Conservation (phyloP, 2,797 vertebrate genomes). For the Calcarius lapponicus region DNA sequence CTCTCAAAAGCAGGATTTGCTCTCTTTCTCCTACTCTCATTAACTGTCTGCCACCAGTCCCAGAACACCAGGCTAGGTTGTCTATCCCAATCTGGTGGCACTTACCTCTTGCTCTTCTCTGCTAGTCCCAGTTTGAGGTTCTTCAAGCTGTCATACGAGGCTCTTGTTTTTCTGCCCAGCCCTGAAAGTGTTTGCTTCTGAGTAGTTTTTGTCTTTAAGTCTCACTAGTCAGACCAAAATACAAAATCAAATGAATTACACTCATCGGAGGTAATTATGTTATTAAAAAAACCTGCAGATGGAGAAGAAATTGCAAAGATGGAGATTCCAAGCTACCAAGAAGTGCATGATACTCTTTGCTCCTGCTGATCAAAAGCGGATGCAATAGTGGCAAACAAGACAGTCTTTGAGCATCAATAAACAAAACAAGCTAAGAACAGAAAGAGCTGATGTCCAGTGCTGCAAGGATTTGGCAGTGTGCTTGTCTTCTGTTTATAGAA, state of each 20-base stretch:
- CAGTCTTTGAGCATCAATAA: constrained; percentile 25
- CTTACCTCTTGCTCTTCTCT: not conserved
- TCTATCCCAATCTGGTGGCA: not conserved
- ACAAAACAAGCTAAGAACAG: constrained; percentile 45
- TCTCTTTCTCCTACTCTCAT: not conserved
- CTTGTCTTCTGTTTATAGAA: constrained; percentile 58
- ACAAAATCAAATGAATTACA: not conserved
- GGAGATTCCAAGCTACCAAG: not conserved
- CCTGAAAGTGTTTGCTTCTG: not conserved
- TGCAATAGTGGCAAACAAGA: not conserved
- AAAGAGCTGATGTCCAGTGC: not conserved
- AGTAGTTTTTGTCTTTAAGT: not conserved
- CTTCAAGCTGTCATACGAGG: not conserved
- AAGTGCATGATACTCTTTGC: not conserved
- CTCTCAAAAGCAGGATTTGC: not conserved
- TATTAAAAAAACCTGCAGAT: not conserved
- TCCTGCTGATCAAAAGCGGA: not conserved
- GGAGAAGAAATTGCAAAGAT: not conserved
- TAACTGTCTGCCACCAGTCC: not conserved
- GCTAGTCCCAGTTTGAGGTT: not conserved
- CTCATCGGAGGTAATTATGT: not conserved
- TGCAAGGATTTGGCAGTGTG: constrained; percentile 38
- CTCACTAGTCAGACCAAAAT: not conserved
- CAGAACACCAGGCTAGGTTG: not conserved
- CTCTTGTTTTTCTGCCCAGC: not conserved